Evolutionary conservation across 2,797 vertebrate species (phyloP), one percentile per base, ranked within the genome.

Genomic region (Rhincodon typus): DNA sequence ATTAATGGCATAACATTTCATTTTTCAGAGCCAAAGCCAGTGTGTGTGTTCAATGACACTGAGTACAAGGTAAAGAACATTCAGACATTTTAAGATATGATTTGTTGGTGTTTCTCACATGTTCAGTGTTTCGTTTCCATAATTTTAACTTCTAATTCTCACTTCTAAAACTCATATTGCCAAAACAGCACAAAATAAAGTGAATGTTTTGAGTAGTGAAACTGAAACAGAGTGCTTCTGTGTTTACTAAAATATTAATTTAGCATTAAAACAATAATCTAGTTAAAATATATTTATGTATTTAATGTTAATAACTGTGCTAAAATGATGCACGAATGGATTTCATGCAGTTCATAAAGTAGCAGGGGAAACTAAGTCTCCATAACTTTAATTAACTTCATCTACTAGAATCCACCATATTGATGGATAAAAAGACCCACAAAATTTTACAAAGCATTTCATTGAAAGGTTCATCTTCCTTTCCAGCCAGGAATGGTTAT

Each of bases 401-500:
- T 53, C 1, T 57, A 27, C 30, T 34, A n/a, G 62, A 66, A 91
- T 38, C 34, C 8, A 6, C 23, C 7, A 27, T 66, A n/a, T 15
- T 1, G 4, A 5, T 66, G 25, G 7, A 66, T 66, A 7, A n/a
- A 66, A 66, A 66, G 34, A n/a, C 1, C 62, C 38, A 66, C 62
- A 42, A 66, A 66, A 93, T 67, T 93, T 93, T 67, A 93, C 38
- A 93, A 23, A 15, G 6, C 2, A 13, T 93, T n/a, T 93, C 62
- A 42, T 42, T 67, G 23, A 19, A 67, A 69, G 30, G 7, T 50
- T 74, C 17, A 74, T 27, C 57, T 67, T 7, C 42, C 82, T 3
- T 4, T 38, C 67, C 95, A 98, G 98, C 98, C 97, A 0, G 97
- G 97, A 23, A 95, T 96, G 6, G n/a, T 96, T 0, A 0, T 98